These are phyloP conservation scores for Trichopria drosophilae DNA, from an alignment of 2,888 invertebrate species.

Conservation along the genomic window DNA sequence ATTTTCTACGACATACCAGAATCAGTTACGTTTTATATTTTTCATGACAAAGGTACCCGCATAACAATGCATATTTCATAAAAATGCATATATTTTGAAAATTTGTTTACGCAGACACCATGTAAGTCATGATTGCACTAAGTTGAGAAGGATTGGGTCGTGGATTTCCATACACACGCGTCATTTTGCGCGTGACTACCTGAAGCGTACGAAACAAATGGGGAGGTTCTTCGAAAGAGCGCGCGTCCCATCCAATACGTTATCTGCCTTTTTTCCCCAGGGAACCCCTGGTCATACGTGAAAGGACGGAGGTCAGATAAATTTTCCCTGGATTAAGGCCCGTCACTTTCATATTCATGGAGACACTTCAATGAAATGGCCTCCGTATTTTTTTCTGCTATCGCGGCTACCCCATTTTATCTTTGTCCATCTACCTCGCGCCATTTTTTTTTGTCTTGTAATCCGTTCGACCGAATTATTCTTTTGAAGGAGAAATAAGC, in stretches of 20 bases:
- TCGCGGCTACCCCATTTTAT: constrained; percentile 9
- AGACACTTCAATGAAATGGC: constrained; percentile 52
- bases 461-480: too few relatives aligned
- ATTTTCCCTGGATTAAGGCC: constrained; percentile 53
- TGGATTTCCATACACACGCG: too few relatives aligned
- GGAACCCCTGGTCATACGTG: constrained; percentile 5
- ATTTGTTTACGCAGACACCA: too few relatives aligned
- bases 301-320: constrained; percentile 49
- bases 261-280: constrained; percentile 49
- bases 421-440: background rate
- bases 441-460: too few relatives aligned
- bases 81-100: too few relatives aligned
- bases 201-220: constrained; percentile 48
- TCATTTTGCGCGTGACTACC: constrained; percentile 12
- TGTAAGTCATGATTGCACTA: too few relatives aligned
- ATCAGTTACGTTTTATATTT: too few relatives aligned
- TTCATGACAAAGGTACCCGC: too few relatives aligned
- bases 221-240: constrained; percentile 43
- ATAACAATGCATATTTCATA: too few relatives aligned
- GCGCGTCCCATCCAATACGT: constrained; percentile 48
- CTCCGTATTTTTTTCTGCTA: constrained; percentile 47
- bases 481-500: too few relatives aligned
- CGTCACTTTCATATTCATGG: constrained; percentile 57
- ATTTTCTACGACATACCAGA: too few relatives aligned
- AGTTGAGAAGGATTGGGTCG: too few relatives aligned